Conservation (phyloP, 2,113 vertebrate genomes). For the Lamprotornis superbus region DNA sequence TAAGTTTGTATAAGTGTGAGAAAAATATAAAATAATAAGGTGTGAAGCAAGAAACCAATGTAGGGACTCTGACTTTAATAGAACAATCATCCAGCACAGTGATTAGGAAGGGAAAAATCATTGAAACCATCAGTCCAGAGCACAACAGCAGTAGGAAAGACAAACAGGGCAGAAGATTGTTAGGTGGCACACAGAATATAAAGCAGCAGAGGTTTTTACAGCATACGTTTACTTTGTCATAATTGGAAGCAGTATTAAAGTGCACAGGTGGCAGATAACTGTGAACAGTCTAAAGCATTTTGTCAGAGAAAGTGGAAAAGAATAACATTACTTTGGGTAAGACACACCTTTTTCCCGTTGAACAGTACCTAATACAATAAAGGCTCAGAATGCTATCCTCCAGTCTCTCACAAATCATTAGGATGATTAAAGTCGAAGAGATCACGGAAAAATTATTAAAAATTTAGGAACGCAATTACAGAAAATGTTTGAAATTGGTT, state of each 20-base stretch:
- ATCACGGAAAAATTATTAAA: neutral
- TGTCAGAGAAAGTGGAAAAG: neutral
- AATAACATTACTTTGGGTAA: neutral
- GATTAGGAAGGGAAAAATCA: conserved; percentile 44
- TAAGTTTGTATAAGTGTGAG: neutral
- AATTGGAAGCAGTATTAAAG: conserved; percentile 6
- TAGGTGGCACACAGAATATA: conserved; percentile 5
- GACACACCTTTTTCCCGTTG: neutral
- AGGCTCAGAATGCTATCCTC: neutral
- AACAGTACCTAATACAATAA: neutral
- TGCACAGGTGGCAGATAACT: neutral
- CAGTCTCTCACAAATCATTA: neutral
- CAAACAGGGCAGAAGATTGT: conserved; percentile 17
- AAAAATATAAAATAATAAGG: conserved; percentile 6
- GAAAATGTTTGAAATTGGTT: neutral
- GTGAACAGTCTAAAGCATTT: neutral
- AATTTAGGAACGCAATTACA: neutral
- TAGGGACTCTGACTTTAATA: neutral
- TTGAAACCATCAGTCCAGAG: conserved; percentile 36
- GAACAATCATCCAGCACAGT: conserved; percentile 24
- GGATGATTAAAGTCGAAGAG: neutral
- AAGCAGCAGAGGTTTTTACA: conserved; percentile 20
- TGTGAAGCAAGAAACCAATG: neutral
- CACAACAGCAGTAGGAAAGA: neutral
- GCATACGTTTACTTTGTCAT: neutral